Evolutionary conservation across 2,113 vertebrate species (phyloP).

Genomic region (Lutjanus erythropterus): DNA sequence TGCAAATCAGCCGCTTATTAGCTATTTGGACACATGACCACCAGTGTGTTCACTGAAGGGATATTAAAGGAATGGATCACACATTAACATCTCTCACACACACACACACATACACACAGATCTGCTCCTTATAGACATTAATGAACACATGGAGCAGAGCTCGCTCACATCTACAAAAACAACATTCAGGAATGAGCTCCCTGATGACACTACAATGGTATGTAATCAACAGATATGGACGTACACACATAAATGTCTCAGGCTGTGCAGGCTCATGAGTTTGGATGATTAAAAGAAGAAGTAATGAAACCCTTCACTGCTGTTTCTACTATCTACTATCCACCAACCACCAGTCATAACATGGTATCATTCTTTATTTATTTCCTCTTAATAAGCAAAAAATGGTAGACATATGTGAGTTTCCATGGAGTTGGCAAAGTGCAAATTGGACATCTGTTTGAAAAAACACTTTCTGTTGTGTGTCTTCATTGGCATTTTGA

Average conservation of each 20-base stretch:
- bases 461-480: not conserved
- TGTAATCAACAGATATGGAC: conserved; percentile 8
- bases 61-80: conserved; percentile 30
- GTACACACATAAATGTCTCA: not conserved
- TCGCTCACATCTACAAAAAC: conserved; percentile 14
- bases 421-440: not conserved
- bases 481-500: not conserved
- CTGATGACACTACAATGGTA: not conserved
- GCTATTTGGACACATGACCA: conserved; percentile 51
- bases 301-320: not conserved
- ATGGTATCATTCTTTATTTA: not conserved
- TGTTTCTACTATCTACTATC: not conserved
- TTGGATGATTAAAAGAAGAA: not conserved
- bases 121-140: conserved; percentile 15
- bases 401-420: not conserved
- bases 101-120: conserved; percentile 1
- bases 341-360: not conserved
- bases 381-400: not conserved
- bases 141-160: conserved; percentile 11
- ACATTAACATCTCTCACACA: conserved; percentile 31
- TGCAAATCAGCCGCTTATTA: conserved; percentile 60
- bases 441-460: not conserved
- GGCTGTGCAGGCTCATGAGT: conserved; percentile 12
- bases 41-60: conserved; percentile 40
- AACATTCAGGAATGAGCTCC: conserved; percentile 18